Evolutionary conservation across 2,888 invertebrate species (phyloP).

Genomic region (Cephus pulcher): DNA sequence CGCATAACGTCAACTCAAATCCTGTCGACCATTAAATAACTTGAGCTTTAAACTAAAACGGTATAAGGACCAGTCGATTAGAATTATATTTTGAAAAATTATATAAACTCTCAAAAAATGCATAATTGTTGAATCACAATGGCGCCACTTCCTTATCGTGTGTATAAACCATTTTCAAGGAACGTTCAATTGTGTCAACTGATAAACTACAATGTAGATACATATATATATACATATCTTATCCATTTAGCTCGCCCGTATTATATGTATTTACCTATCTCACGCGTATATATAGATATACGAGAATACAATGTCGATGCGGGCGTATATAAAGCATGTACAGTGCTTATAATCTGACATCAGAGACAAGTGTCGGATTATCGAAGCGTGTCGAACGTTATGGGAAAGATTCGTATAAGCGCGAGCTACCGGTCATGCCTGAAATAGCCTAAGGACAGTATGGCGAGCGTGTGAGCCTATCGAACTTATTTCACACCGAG

Average conservation of each 20-base stretch:
- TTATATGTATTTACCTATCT: not conserved
- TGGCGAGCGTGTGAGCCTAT: not conserved
- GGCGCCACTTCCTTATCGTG: not conserved
- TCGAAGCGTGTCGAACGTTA: not conserved
- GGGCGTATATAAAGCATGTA: not conserved
- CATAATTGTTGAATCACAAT: not conserved
- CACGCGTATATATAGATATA: not conserved
- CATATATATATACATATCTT: not conserved
- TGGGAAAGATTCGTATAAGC: not conserved
- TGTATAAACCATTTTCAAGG: not conserved
- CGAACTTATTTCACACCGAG: not conserved
- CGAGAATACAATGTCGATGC: not conserved
- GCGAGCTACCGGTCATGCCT: not conserved
- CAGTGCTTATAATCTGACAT: not conserved
- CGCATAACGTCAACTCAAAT: not conserved
- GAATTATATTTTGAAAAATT: not conserved
- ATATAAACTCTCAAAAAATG: not conserved
- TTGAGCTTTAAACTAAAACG: not conserved
- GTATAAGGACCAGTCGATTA: not conserved
- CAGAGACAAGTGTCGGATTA: not conserved
- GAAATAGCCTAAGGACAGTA: not conserved
- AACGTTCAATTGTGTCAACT: not conserved
- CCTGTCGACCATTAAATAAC: not conserved
- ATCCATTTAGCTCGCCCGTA: not conserved
- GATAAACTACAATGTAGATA: not conserved